These are phyloP conservation scores for Poeciliopsis turneri DNA, from an alignment of 2,797 vertebrate species.

Conservation along the genomic window DNA sequence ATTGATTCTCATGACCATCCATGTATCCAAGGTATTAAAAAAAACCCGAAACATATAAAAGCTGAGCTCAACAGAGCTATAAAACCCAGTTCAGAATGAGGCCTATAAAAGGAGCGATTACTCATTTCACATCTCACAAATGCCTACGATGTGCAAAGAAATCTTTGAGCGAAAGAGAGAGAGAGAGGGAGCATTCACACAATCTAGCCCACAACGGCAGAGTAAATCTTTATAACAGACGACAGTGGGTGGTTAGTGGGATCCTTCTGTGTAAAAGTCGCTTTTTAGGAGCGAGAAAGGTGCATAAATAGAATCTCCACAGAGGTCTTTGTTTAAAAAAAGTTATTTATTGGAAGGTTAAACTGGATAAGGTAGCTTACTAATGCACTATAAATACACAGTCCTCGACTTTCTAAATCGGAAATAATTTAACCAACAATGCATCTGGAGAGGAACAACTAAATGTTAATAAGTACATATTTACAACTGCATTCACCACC, in stretches of 20 bases:
- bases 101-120: conserved; percentile 68
- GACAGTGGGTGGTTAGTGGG: conserved; percentile 62
- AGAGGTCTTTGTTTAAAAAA: conserved; percentile 26
- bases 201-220: conserved; percentile 58
- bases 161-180: conserved; percentile 33
- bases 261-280: conserved; percentile 54
- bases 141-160: conserved; percentile 64
- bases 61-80: conserved; percentile 37
- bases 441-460: conserved; percentile 33
- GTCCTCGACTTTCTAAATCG: conserved; percentile 45
- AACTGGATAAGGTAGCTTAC: conserved; percentile 47
- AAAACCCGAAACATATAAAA: conserved; percentile 3
- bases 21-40: conserved; percentile 40
- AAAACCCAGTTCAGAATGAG: conserved; percentile 48
- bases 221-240: conserved; percentile 63
- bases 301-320: conserved; percentile 26
- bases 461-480: conserved; percentile 74
- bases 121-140: conserved; percentile 76
- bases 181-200: conserved; percentile 34
- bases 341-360: conserved; percentile 63
- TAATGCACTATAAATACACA: conserved; percentile 63
- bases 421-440: conserved; percentile 62
- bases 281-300: background rate
- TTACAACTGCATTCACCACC: conserved; percentile 66
- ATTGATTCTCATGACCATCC: background rate